phyloP scores from a whole-genome alignment of 2,888 invertebrate genomes.

The Cylindroiulus punctatus region DNA sequence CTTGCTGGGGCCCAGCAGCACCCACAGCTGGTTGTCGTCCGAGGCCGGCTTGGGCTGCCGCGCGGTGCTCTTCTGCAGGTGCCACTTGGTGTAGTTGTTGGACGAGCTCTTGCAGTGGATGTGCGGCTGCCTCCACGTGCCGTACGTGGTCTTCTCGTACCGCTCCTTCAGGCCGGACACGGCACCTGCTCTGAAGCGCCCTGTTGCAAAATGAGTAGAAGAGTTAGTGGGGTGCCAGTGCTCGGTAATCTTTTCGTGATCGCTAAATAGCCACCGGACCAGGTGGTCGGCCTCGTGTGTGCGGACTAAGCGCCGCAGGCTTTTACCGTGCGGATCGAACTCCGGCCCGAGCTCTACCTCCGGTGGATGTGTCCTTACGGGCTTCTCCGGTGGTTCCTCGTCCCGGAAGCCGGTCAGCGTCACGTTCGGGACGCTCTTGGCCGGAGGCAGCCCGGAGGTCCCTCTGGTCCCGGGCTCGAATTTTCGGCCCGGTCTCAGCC shows the following conservation, averaged over 20 bases:
- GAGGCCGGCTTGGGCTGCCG: not conserved
- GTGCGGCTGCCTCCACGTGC: conserved; percentile 52
- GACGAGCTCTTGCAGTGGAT: not conserved
- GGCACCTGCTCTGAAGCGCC: not conserved
- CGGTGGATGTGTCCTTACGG: not conserved
- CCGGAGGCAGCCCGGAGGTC: not conserved
- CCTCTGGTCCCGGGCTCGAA: not conserved
- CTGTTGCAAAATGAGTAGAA: conserved; percentile 53
- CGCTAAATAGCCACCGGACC: conserved; percentile 55
- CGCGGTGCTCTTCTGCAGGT: not conserved
- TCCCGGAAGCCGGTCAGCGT: not conserved
- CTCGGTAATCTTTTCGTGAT: conserved; percentile 52
- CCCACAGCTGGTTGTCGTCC: conserved; percentile 54
- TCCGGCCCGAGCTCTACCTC: not conserved
- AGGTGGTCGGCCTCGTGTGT: conserved; percentile 49
- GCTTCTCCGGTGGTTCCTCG: not conserved
- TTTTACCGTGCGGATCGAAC: conserved; percentile 38
- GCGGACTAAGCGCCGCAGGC: conserved; percentile 35
- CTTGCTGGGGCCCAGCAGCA: conserved; percentile 52
- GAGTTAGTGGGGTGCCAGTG: conserved; percentile 17
- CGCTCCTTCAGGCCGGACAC: conserved; percentile 48
- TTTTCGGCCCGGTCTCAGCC: not conserved
- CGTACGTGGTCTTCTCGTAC: conserved; percentile 43
- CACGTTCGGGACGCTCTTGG: conserved; percentile 21
- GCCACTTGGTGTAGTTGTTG: not conserved